phyloP scores from a whole-genome alignment of 2,888 invertebrate genomes.

The Sthenelais limicola region DNA sequence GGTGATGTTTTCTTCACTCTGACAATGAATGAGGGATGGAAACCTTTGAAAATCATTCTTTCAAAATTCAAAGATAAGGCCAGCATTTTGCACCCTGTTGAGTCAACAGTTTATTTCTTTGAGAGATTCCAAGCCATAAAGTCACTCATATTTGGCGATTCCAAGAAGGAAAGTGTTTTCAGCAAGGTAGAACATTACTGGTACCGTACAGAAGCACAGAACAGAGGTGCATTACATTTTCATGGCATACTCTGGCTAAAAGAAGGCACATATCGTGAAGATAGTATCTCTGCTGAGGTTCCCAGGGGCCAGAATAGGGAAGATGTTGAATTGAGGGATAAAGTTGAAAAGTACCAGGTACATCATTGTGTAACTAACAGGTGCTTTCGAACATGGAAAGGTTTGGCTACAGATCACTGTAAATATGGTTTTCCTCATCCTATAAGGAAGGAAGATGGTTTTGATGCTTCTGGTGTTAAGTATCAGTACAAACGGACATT shows the following conservation, averaged over 20 bases:
- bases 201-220: constrained; percentile 9
- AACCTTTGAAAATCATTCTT: background rate
- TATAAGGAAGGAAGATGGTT: background rate
- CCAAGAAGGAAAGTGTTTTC: background rate
- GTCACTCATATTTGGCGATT: background rate
- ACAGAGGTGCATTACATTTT: constrained; percentile 9
- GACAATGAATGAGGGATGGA: background rate
- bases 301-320: background rate
- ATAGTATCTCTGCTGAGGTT: constrained; percentile 1
- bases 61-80: background rate
- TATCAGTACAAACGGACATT: background rate
- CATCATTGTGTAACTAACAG: background rate
- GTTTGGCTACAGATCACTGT: background rate
- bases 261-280: constrained; percentile 1
- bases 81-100: constrained; percentile 2
- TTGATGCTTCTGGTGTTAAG: background rate
- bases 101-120: constrained; percentile 5
- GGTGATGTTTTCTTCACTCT: constrained; percentile 5
- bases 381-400: constrained; percentile 5
- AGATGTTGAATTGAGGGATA: background rate
- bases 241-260: constrained; percentile 11
- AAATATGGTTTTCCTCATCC: constrained; percentile 9
- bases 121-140: constrained; percentile 4
- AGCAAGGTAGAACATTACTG: background rate
- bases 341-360: background rate